Evolutionary conservation across 2,797 vertebrate species (phyloP), one percentile per base, ranked within the genome.

Genomic region (Siniperca undulata): DNA sequence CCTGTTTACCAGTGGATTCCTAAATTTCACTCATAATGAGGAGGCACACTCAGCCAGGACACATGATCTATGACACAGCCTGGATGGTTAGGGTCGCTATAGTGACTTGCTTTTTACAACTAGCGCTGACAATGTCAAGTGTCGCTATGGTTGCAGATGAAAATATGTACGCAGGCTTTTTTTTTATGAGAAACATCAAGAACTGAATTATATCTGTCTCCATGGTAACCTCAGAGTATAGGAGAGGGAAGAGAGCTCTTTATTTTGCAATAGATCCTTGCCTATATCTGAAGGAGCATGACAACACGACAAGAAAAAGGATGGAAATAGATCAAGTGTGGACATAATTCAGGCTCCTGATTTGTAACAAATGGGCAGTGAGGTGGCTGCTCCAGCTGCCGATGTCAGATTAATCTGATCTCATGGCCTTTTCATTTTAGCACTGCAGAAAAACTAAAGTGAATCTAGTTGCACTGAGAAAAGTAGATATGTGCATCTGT

Each of bases 61-160:
- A 90, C 88, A 90, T 90, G 91, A 92, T 93, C 91, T 90, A 61
- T 91, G 91, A 92, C 90, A 93, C 91, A 91, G 88, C 86, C 90
- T 82, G 90, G 83, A 92, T 91, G 89, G 86, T 93, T 90, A 93
- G 90, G 90, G 92, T 93, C 91, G 84, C 90, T 88, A 94, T 93
- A 89, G 93, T 86, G 92, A 93, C 90, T 92, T 92, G 88, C 78
- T 89, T 94, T 94, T 93, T 92, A 92, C 89, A 94, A 93, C 93
- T 87, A 92, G 89, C 81, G 68, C 78, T 83, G 91, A 94, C 93
- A 94, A 93, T 94, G 91, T 94, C 93, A 94, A 93, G 93, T 93
- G 93, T 95, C 90, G 89, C 91, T 93, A 94, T 93, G 92, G 93
- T 91, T 94, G 92, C 93, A 93, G 89, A 93, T 95, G 91, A 93